Conservation (phyloP, 2,797 vertebrate species). For the Clamator glandarius region DNA sequence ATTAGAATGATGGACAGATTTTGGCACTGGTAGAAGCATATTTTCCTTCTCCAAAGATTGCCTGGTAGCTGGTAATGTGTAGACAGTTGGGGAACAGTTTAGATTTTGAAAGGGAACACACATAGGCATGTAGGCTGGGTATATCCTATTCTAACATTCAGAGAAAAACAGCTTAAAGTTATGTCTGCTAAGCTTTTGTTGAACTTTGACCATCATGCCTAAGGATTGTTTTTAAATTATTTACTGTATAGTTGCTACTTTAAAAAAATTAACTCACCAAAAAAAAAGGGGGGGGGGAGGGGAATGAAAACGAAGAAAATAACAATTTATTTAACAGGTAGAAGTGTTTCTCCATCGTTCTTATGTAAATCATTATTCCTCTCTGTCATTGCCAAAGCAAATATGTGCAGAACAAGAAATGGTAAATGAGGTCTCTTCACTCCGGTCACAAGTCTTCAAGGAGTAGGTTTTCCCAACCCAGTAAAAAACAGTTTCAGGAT, state of each 20-base stretch:
- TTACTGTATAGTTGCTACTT: not conserved
- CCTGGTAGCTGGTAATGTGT: not conserved
- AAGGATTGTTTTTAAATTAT: not conserved
- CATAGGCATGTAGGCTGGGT: not conserved
- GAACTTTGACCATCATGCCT: not conserved
- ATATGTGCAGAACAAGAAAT: not conserved
- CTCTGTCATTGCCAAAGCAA: not conserved
- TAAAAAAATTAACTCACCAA: not conserved
- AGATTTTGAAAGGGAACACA: not conserved
- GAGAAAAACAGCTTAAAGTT: not conserved
- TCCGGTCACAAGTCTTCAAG: not conserved
- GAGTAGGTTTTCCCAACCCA: not conserved
- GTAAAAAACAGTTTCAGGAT: not conserved
- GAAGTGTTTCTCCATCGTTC: not conserved
- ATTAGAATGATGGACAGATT: not conserved
- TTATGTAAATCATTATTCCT: not conserved
- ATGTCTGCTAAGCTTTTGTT: not conserved
- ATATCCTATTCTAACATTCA: not conserved
- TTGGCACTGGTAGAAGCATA: not conserved
- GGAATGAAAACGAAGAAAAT: not conserved
- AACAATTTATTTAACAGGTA: not conserved
- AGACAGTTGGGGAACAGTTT: not conserved
- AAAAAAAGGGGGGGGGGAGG: rapidly evolving
- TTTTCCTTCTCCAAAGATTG: not conserved
- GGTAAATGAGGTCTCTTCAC: not conserved